Conservation (phyloP, 2,113 vertebrate genomes). For the Fregetta grallaria region DNA sequence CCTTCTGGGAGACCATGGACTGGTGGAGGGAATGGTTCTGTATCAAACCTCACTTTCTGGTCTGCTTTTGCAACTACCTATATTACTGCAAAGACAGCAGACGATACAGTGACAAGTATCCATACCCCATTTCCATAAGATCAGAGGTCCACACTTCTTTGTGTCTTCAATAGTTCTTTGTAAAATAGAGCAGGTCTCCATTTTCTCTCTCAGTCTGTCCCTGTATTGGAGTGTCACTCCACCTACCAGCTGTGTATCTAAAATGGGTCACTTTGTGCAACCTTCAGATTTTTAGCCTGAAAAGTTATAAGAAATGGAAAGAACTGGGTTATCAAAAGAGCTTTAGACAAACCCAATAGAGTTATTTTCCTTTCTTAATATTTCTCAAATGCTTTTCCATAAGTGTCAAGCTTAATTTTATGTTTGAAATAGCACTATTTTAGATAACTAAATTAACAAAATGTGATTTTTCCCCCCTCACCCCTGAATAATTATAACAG, state of each 20-base stretch:
- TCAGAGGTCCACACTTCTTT: background rate
- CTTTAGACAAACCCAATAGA: background rate
- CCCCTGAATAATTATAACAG: background rate
- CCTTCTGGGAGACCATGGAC: background rate
- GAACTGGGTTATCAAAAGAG: background rate
- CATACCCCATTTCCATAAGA: fast-evolving
- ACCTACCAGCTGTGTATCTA: background rate
- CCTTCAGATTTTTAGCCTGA: background rate
- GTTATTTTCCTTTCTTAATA: background rate
- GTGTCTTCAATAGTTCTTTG: background rate
- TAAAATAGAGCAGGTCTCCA: background rate
- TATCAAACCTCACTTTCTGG: background rate
- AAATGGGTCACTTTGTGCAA: background rate
- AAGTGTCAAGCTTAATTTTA: background rate
- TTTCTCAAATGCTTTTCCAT: background rate
- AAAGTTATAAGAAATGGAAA: background rate
- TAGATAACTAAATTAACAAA: background rate
- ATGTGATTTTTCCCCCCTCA: background rate
- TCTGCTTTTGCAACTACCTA: background rate
- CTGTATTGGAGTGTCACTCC: background rate
- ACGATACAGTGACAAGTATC: background rate
- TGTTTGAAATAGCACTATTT: background rate
- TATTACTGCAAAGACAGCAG: background rate
- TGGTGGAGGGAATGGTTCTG: background rate
- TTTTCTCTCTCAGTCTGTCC: background rate